Conservation (phyloP, 2,797 vertebrate genomes). For the Ciconia nigra region DNA sequence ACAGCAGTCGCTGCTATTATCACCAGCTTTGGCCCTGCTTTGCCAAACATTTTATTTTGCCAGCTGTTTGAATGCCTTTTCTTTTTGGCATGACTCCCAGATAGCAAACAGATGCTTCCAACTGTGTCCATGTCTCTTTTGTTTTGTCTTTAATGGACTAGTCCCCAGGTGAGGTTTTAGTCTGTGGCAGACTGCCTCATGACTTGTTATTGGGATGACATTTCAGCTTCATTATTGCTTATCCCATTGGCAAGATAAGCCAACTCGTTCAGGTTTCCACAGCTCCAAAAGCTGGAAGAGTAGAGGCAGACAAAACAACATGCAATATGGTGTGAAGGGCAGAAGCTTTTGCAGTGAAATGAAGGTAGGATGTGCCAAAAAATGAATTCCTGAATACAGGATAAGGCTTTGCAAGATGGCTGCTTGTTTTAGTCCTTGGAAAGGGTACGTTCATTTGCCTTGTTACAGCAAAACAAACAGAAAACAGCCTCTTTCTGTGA, state of each 20-base stretch:
- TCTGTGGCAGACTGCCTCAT: conserved; percentile 3
- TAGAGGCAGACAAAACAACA: not conserved
- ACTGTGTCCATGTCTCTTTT: conserved; percentile 25
- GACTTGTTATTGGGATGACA: conserved; percentile 51
- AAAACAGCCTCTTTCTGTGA: not conserved
- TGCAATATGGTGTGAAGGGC: not conserved
- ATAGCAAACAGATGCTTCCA: conserved; percentile 41
- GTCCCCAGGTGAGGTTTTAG: conserved; percentile 27
- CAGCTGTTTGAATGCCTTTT: conserved; percentile 36
- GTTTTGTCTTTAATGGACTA: conserved; percentile 22
- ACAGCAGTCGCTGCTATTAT: not conserved
- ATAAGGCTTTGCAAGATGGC: not conserved
- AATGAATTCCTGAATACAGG: not conserved
- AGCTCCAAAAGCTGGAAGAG: not conserved
- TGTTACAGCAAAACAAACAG: not conserved
- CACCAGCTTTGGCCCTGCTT: not conserved
- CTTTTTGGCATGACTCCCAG: not conserved
- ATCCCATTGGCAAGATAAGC: conserved; percentile 9
- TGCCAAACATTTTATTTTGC: conserved; percentile 37
- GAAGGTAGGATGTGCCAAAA: not conserved
- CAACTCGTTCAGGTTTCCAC: not conserved
- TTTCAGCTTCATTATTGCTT: conserved; percentile 18
- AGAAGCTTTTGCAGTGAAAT: not conserved
- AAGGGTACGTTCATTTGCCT: not conserved
- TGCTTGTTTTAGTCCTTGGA: not conserved